These are phyloP conservation scores for Prochilodus magdalenae DNA, from an alignment of 2,113 vertebrate genomes.

Conservation along the genomic window DNA sequence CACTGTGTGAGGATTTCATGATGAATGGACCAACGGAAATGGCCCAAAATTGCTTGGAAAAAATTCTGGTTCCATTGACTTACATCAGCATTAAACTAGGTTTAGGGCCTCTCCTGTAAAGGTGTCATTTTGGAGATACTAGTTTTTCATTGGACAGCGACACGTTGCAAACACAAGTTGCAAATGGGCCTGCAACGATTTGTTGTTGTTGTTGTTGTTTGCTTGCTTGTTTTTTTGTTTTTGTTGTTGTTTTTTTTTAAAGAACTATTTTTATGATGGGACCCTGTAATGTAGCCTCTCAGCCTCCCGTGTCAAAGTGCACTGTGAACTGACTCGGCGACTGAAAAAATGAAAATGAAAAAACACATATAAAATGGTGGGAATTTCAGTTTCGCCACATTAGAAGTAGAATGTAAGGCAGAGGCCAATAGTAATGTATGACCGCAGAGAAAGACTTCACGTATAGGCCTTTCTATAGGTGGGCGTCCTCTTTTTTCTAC, in stretches of 20 bases:
- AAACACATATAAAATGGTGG: background rate
- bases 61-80: no score
- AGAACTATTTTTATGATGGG: slow-evolving; percentile 38
- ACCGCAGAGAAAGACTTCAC: slow-evolving; percentile 9
- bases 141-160: no score
- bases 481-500: slow-evolving; percentile 27
- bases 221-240: no score
- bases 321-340: slow-evolving; percentile 60
- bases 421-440: slow-evolving; percentile 17
- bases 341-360: background rate
- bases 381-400: slow-evolving; percentile 45
- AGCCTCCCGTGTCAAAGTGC: slow-evolving; percentile 71
- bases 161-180: slow-evolving; percentile 11
- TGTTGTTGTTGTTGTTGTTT: background rate
- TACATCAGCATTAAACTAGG: no score
- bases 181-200: slow-evolving; percentile 31
- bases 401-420: slow-evolving; percentile 45
- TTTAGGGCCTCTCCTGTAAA: no score
- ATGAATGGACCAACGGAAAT: no score
- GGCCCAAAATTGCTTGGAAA: no score
- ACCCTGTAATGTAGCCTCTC: slow-evolving; percentile 24
- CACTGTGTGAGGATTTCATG: no score
- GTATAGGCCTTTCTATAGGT: slow-evolving; percentile 33
- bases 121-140: no score
- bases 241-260: slow-evolving; percentile 5